These are phyloP conservation scores for Harpalus rufipes DNA, from an alignment of 2,888 invertebrate genomes.

Conservation along the genomic window DNA sequence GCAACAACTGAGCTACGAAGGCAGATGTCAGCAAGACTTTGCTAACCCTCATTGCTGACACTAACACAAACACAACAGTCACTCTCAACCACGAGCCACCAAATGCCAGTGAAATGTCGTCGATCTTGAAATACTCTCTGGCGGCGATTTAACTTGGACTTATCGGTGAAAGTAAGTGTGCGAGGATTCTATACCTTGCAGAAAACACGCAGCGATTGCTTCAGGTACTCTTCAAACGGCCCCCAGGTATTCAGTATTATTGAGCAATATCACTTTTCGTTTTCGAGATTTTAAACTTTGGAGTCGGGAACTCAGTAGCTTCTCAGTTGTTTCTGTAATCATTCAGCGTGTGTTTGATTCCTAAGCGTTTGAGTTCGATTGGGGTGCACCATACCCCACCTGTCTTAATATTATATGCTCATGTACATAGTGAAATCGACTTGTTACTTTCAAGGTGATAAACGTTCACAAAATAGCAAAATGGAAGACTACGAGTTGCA, in stretches of 20 bases:
- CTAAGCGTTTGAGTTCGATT: too few relatives aligned
- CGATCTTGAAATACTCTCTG: conserved; percentile 59
- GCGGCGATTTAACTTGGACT: conserved; percentile 32
- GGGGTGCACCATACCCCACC: too few relatives aligned
- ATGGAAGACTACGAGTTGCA: too few relatives aligned
- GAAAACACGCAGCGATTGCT: background rate
- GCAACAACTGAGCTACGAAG: conserved; percentile 44
- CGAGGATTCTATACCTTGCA: background rate
- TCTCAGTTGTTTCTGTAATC: too few relatives aligned
- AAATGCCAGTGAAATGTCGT: conserved; percentile 62
- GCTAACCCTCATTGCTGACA: conserved; percentile 45
- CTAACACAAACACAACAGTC: conserved; percentile 9
- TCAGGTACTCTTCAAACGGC: background rate
- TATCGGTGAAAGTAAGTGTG: conserved; percentile 53
- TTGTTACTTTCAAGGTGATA: too few relatives aligned
- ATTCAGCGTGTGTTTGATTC: too few relatives aligned
- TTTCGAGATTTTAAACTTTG: background rate
- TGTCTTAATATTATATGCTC: too few relatives aligned
- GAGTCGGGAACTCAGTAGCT: too few relatives aligned
- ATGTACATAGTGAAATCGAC: too few relatives aligned
- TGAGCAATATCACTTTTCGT: too few relatives aligned
- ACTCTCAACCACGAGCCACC: conserved; percentile 24
- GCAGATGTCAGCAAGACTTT: conserved; percentile 23
- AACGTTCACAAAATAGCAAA: too few relatives aligned
- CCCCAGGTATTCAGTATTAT: too few relatives aligned